Evolutionary conservation across 2,113 vertebrate genomes (phyloP), one percentile per base, ranked within the genome.

Genomic region (Osmerus eperlanus): DNA sequence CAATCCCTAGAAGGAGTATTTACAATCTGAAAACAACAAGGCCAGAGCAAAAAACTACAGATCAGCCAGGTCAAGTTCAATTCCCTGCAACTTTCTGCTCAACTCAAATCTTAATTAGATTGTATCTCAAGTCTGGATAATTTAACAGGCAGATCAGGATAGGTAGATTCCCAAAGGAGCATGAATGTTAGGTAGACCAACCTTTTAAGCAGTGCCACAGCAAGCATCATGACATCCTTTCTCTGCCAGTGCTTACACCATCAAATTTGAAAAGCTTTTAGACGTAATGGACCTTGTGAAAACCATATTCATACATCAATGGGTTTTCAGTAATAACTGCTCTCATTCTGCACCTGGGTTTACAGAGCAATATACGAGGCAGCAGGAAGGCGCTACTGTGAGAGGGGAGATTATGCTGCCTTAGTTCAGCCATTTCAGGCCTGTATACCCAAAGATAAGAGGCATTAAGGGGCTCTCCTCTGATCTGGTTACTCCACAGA

Each of bases 381-480:
- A 47, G 41, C 41, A 47, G 41, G 41, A 47, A 47, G 41, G 41
- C 41, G 41, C 41, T 47, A 47, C 41, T 47, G 21, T 83, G 81
- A 77, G 53, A 65, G 69, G 18, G 66, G 79, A 83, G 85, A 85
- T 87, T 89, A 87, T 74, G 21, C 36, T 72, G 70, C 81, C 68
- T 83, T 79, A 78, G 75, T 75, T 60, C 70, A 65, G 21, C 8
- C 60, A 56, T 7, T 23, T 11, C 64, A 67, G 51, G 80, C 74
- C 81, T 85, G 78, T 67, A 25, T 68, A 75, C 79, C 60, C 1
- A 60, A 70, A 83, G 87, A 87, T 90, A 89, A 91, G 88, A 76
- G 73, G 81, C 79, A 83, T 82, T 79, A 91, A 79, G 59, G 75
- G 83, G 83, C 81, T 81, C 77, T 68, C 67, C 79, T 81, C 82